These are phyloP conservation scores for Brevimyrus niger DNA, from an alignment of 2,113 vertebrate species.

Conservation along the genomic window DNA sequence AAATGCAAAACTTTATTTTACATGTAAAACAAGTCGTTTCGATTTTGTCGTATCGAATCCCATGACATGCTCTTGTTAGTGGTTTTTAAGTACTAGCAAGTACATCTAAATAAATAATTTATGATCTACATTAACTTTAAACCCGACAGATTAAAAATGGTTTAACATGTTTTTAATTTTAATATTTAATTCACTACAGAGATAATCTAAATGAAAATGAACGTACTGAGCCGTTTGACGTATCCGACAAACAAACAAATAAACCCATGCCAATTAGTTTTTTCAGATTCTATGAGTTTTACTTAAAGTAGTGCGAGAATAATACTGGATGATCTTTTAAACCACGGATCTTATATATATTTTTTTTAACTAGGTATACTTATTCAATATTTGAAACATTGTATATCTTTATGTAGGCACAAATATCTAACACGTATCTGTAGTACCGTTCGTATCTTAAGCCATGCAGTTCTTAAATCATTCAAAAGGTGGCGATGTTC, in stretches of 20 bases:
- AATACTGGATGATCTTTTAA: background rate
- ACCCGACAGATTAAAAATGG: background rate
- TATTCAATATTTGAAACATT: background rate
- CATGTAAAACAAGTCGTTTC: background rate
- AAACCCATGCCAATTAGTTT: background rate
- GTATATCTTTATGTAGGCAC: background rate
- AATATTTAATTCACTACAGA: background rate
- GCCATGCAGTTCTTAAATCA: background rate
- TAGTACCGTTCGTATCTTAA: background rate
- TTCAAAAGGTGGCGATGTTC: background rate
- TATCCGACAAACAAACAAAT: background rate
- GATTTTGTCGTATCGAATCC: background rate
- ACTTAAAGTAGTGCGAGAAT: background rate
- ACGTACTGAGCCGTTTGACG: background rate
- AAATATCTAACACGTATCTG: background rate
- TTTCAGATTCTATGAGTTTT: background rate
- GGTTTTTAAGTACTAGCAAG: background rate
- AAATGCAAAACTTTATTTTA: background rate
- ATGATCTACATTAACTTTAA: background rate
- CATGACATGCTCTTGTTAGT: background rate
- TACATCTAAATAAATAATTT: background rate
- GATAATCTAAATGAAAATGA: background rate
- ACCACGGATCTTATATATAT: background rate
- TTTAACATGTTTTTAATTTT: background rate
- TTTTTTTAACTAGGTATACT: background rate